A percentile compares a stretch with the other conserved stretches of the same genome.
These are phyloP conservation scores for Acheta domesticus DNA, from an alignment of 2,888 invertebrate species.

Conservation along the genomic window DNA sequence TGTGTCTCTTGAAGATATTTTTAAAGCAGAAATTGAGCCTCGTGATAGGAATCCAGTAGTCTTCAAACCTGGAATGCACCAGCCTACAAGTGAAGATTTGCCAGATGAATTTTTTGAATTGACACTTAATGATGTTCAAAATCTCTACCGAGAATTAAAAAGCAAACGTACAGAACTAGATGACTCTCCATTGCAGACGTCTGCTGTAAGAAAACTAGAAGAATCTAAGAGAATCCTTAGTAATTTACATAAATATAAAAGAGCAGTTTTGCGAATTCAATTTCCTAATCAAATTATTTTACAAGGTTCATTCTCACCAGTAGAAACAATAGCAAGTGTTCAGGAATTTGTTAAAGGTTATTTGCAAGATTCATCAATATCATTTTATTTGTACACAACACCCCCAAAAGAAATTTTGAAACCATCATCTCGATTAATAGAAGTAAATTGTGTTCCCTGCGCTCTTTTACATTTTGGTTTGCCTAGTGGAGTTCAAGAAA, in stretches of 20 bases:
- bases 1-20: no score
- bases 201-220: constrained; percentile 59
- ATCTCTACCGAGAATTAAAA: constrained; percentile 70
- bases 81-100: constrained; percentile 55
- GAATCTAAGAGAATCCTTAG: constrained; percentile 55
- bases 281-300: constrained; percentile 83
- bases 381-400: constrained; percentile 78
- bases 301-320: constrained; percentile 79
- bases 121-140: constrained; percentile 75
- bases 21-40: no score
- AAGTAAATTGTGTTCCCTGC: constrained; percentile 73
- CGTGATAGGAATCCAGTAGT: constrained; percentile 66
- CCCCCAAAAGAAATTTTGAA: constrained; percentile 74
- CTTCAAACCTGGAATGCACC: constrained; percentile 61
- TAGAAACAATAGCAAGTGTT: constrained; percentile 68
- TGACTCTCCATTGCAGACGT: constrained; percentile 70
- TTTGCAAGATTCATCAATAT: constrained; percentile 59
- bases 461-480: constrained; percentile 69
- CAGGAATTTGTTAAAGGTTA: constrained; percentile 70
- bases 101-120: constrained; percentile 88
- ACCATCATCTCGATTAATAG: constrained; percentile 60
- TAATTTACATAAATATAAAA: constrained; percentile 65
- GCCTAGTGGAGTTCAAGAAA: not conserved
- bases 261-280: constrained; percentile 75
- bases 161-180: constrained; percentile 59